Conservation (phyloP, 2,888 invertebrate genomes). For the Drosophila melanosoma region DNA sequence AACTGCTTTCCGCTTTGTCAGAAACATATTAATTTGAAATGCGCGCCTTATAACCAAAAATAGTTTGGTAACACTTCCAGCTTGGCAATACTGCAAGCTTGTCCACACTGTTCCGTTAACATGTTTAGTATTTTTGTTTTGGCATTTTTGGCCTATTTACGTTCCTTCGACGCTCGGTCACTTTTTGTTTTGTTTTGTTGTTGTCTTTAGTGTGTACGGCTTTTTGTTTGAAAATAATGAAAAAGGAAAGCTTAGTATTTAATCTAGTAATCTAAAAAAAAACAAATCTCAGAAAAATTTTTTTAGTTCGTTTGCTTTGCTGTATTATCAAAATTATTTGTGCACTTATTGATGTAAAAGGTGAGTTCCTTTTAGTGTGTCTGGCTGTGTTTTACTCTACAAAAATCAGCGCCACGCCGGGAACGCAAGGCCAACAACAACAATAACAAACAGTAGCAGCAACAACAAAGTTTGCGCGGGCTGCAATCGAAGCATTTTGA, state of each 20-base stretch:
- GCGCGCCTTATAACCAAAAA: background rate
- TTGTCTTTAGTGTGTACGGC: slow-evolving; percentile 40
- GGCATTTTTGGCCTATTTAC: background rate
- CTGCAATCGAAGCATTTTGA: slow-evolving; percentile 22
- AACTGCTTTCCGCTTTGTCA: background rate
- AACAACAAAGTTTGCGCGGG: slow-evolving; percentile 44
- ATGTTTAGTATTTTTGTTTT: slow-evolving; percentile 15
- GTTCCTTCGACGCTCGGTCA: slow-evolving; percentile 8
- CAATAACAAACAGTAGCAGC: slow-evolving; percentile 4
- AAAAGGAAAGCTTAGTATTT: slow-evolving; percentile 7
- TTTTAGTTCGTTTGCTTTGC: slow-evolving; percentile 43
- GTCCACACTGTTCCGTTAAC: background rate
- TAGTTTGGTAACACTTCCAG: slow-evolving; percentile 26
- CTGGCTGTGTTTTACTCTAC: background rate
- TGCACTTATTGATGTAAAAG: slow-evolving; percentile 63
- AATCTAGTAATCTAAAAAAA: slow-evolving; percentile 46
- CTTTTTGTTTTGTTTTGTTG: slow-evolving; percentile 30
- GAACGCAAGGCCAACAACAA: slow-evolving; percentile 26
- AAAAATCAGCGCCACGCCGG: slow-evolving; percentile 48
- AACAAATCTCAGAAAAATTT: slow-evolving; percentile 11
- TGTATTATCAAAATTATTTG: slow-evolving; percentile 57
- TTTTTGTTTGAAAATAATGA: slow-evolving; percentile 48
- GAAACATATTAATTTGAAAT: slow-evolving; percentile 5
- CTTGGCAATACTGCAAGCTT: slow-evolving; percentile 9
- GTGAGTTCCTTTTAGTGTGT: slow-evolving; percentile 28